Percentiles rank a stretch among this genome's conserved stretches.
Conservation (phyloP, 2,888 invertebrate genomes). For the Plusia festucae region DNA sequence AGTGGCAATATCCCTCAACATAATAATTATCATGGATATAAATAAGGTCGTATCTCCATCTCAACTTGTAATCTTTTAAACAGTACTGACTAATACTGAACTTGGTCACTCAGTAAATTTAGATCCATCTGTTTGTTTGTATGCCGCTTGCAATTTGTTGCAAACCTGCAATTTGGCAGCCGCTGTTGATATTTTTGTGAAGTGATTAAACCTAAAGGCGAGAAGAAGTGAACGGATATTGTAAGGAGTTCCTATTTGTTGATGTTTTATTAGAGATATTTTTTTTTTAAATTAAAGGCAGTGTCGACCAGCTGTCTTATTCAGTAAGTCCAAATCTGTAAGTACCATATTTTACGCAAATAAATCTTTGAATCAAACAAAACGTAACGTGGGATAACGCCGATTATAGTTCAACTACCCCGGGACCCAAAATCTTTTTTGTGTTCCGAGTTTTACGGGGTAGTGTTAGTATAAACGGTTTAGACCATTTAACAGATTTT, state of each 20-base stretch:
- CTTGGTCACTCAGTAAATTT: conserved; percentile 29
- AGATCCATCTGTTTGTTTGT: conserved; percentile 49
- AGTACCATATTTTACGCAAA: no score
- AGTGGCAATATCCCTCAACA: conserved; percentile 6
- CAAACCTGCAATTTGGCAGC: conserved; percentile 48
- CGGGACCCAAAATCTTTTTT: no score
- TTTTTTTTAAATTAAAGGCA: conserved; percentile 13
- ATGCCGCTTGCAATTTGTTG: conserved; percentile 38
- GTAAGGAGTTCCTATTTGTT: conserved; percentile 7
- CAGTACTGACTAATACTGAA: conserved; percentile 17
- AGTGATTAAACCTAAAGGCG: conserved; percentile 34
- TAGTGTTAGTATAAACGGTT: no score
- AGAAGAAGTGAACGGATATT: conserved; percentile 19
- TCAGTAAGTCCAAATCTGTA: no score
- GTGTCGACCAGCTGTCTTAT: no score
- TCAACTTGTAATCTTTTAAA: conserved; percentile 17
- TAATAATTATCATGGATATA: conserved; percentile 11
- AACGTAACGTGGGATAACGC: no score
- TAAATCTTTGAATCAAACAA: no score
- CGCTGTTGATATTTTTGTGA: conserved; percentile 29
- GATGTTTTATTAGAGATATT: not conserved
- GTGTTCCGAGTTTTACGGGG: no score
- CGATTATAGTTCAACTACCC: no score
- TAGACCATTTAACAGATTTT: no score
- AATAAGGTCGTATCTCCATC: conserved; percentile 19